A percentile compares a stretch with the other conserved stretches of the same genome.
These are phyloP conservation scores for Squalus acanthias DNA, from an alignment of 2,797 vertebrate genomes.

Conservation along the genomic window DNA sequence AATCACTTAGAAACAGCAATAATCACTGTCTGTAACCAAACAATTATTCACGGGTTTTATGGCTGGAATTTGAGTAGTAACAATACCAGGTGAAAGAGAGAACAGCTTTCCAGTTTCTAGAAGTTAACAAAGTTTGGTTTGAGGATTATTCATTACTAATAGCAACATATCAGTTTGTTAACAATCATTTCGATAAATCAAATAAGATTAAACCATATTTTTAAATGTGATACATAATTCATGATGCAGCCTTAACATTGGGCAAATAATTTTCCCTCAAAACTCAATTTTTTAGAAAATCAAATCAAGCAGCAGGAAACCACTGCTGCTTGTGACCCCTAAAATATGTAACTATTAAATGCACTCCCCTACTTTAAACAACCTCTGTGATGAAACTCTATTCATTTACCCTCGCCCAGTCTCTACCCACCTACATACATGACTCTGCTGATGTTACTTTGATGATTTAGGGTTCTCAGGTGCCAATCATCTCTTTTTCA, in stretches of 20 bases:
- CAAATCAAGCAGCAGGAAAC: neutral
- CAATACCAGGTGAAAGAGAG: neutral
- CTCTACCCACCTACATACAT: no score
- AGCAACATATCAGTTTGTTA: neutral
- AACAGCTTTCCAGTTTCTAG: neutral
- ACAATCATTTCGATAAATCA: neutral
- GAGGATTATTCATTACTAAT: neutral
- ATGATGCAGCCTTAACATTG: neutral
- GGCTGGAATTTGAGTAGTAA: neutral
- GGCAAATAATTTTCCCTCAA: neutral
- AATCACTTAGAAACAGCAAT: conserved; percentile 14
- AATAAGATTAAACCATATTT: neutral
- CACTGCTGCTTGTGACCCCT: neutral
- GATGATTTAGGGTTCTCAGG: no score
- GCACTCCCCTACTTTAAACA: neutral
- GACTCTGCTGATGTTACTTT: neutral
- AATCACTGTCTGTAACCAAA: conserved; percentile 27
- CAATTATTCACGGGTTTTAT: conserved; percentile 3
- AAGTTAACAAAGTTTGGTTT: neutral
- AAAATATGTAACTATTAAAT: neutral
- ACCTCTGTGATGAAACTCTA: neutral
- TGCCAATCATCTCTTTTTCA: no score
- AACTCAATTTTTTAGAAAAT: neutral
- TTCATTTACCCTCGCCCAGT: no score
- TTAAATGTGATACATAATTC: neutral